Evolutionary conservation across 2,888 invertebrate genomes (phyloP).

Genomic region (Ochropacha duplaris): DNA sequence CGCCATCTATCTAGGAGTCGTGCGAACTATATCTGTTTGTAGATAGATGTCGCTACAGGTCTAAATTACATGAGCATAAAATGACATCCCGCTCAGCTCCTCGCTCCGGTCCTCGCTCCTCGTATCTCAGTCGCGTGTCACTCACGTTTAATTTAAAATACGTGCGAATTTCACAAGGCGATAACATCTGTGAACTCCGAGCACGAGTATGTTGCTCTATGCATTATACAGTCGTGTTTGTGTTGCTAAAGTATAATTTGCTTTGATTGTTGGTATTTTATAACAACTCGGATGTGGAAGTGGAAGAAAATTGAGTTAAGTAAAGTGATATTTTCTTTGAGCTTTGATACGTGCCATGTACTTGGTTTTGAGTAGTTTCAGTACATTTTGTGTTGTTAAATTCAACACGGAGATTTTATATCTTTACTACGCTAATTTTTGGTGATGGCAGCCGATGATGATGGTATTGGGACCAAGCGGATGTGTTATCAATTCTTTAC

Average conservation of each 20-base stretch:
- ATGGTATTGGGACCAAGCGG: no score
- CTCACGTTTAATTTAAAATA: slow-evolving; percentile 8
- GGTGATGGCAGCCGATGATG: no score
- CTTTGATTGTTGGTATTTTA: neutral
- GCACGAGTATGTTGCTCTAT: neutral
- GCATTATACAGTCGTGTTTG: neutral
- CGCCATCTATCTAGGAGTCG: no score
- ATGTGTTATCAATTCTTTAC: no score
- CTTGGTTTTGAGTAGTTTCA: no score
- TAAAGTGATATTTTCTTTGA: neutral
- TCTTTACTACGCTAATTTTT: no score
- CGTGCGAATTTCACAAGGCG: slow-evolving; percentile 7
- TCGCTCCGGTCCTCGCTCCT: neutral
- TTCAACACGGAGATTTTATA: no score
- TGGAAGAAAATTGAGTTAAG: neutral
- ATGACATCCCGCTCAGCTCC: no score
- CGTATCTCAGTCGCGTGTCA: neutral
- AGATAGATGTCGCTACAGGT: no score
- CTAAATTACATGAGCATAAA: no score
- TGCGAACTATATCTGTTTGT: no score
- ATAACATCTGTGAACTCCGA: slow-evolving; percentile 1
- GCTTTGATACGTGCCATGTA: neutral
- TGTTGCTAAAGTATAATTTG: neutral
- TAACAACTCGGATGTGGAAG: neutral
- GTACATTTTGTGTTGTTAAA: neutral